Evolutionary conservation across 2,797 vertebrate genomes (phyloP), one percentile per base, ranked within the genome.

Genomic region (Hippoglossus hippoglossus): DNA sequence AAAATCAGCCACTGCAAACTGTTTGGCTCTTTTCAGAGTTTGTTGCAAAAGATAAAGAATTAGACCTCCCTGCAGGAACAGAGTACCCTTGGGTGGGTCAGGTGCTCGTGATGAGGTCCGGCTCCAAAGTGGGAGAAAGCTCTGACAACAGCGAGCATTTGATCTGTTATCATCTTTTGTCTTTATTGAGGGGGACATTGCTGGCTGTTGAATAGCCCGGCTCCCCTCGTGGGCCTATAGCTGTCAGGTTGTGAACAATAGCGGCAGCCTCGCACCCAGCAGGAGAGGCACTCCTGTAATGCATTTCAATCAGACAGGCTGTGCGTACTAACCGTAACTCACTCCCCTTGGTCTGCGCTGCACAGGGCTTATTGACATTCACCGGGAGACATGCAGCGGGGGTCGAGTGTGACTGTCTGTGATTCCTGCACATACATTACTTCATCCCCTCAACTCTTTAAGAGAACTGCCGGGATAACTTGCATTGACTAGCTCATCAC

Each of bases 281-380:
- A 83, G 87, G 89, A 91, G 70, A 80, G 80, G 69, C 73, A 57
- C 82, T 85, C 75, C 86, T 89, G 81, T 91, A 89, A 92, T 90
- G 91, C 91, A 88, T 91, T 94, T 91, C 86, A 91, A 89, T 92
- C 85, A 87, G 81, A 84, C 79, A 55, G 77, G 73, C 80, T 78
- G 79, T 57, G 71, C 51, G 51, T 81, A 77, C 89, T 87, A 87
- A 86, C 84, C 72, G 77, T 93, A 94, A 91, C 87, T 92, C 88
- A 89, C 79, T 84, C 73, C 82, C 74, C 82, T 81, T 13, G 26
- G 66, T 77, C 85, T 41, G 67, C 66, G 24, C 64, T 13, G 60
- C 51, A 61, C 80, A 26, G n/a, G 67, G 47, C 76, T 78, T 84
- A 88, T 82, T 80, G 87, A 89, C 89, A 82, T 87, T 81, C 86